Conservation (phyloP, 2,888 invertebrate genomes). For the Macropis europaea region DNA sequence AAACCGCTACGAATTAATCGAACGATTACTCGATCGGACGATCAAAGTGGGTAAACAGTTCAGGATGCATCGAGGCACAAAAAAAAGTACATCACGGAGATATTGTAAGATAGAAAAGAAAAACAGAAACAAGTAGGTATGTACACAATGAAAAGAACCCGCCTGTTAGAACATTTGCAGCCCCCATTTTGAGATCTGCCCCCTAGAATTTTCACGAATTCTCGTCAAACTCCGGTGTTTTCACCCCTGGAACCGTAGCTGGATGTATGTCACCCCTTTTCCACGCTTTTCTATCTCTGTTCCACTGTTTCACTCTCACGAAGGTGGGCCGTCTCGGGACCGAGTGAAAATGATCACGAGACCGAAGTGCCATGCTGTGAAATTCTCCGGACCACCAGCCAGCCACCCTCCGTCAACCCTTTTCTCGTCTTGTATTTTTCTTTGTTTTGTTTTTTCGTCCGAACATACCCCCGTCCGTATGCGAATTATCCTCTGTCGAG, state of each 20-base stretch:
- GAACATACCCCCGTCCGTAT: neutral
- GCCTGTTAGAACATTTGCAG: slow-evolving; percentile 20
- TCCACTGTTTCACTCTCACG: slow-evolving; percentile 75
- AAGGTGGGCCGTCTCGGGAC: slow-evolving; percentile 70
- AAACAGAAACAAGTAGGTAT: neutral
- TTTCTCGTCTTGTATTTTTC: slow-evolving; percentile 1
- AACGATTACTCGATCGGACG: too few species aligned
- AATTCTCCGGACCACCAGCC: slow-evolving; percentile 62
- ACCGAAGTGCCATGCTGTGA: slow-evolving; percentile 75
- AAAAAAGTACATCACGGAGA: too few species aligned
- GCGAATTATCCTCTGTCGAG: slow-evolving; percentile 16
- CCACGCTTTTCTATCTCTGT: slow-evolving; percentile 56
- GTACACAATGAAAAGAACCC: slow-evolving; percentile 8
- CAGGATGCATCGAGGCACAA: too few species aligned
- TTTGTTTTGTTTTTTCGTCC: neutral
- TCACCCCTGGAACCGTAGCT: slow-evolving; percentile 21
- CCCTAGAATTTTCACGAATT: neutral
- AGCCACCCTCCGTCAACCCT: neutral
- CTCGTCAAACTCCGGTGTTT: slow-evolving; percentile 16
- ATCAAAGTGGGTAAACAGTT: too few species aligned
- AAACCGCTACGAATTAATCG: too few species aligned
- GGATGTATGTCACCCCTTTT: slow-evolving; percentile 41
- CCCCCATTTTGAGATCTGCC: neutral
- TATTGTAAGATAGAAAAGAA: too few species aligned
- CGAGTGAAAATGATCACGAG: slow-evolving; percentile 50